Evolutionary conservation across 2,797 vertebrate species (phyloP), one percentile per base, ranked within the genome.

Genomic region (Mormyrops boulengeri): DNA sequence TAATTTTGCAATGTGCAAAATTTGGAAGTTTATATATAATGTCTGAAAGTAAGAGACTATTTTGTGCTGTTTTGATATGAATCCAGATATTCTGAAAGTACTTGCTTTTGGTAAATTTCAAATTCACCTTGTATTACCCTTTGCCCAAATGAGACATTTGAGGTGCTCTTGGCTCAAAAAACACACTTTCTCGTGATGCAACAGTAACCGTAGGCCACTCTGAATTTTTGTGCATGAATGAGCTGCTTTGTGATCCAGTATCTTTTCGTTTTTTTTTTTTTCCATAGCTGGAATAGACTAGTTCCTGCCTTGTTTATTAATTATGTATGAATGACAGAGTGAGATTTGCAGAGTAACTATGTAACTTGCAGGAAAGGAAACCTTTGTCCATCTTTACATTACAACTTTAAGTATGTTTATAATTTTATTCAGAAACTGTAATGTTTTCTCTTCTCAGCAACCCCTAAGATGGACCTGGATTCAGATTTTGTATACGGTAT

Each of bases 401-500:
- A 30, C 14, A 38, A 19, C 4, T 87, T 86, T 7, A 0, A 22
- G 44, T 85, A 50, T 52, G 47, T 52, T 52, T 85, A 85, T 44
- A 12, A 52, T 53, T 8, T 53, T 30, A 53, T 11, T 41, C 41
- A 44, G 73, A 44, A 44, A 41, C 73, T 80, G 41, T n/a, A 82
- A 47, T 47, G 19, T 84, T n/a, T n/a, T 52, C 89, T 47, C 93
- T 38, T 77, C 22, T 89, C 49, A 82, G 0, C 91, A 95, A 95
- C 89, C 88, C 22, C 90, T 82, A 50, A 66, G 4, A 9, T 92
- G 11, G 91, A 96, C 89, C 47, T 0, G 4, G 96, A 97, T 90
- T 94, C 95, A 86, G 95, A 95, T 91, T 97, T 96, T 93, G 91
- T 93, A 4, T 97, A 96, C 8, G 96, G 96, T 97, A 90, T 93